Evolutionary conservation across 2,113 vertebrate genomes (phyloP), one percentile per base, ranked within the genome.

Genomic region (Rhynchomys soricoides): DNA sequence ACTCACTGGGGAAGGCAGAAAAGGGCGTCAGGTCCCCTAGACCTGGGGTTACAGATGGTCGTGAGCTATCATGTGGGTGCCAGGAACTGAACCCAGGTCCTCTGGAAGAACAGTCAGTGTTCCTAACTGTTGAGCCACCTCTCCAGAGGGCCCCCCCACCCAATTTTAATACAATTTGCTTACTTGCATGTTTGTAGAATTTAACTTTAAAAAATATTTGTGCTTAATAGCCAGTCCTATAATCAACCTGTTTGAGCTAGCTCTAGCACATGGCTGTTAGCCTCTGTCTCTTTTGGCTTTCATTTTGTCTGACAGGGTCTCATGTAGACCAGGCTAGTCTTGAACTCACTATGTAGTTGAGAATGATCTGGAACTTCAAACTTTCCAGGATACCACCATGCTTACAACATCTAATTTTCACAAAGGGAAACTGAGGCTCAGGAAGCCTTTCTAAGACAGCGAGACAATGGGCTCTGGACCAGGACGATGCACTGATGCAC

Each of bases 341-440:
- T 19, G 26, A 62, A 48, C 29, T 86, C 83, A 48, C 43, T 68
- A 34, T 48, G 17, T 66, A 37, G 43, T 22, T 21, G 43, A 66
- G 29, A 43, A 19, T 86, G 83, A 12, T 11, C 83, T 4, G 16
- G 43, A 37, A 7, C 40, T 62, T 83, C n/a, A 57, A 43, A 43
- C 22, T 26, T 62, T 29, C n/a, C 29, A 83, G 62, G 21, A 24
- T 5, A 50, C 43, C 62, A 37, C 62, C 29, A 70, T 37, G 19
- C 64, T 37, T 52, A 57, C 68, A 71, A 68, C 48, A 73, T 22
- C 24, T 74, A 15, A 66, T 55, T 74, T 87, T 74, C 40, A 91
- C 89, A 77, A 89, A 45, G 75, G 66, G 82, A 96, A 89, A 96
- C 75, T 66, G 57, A 95, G 73, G 71, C 26, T 87, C 12, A 13